Conservation (phyloP, 2,113 vertebrate genomes). For the Acrocephalus arundinaceus region DNA sequence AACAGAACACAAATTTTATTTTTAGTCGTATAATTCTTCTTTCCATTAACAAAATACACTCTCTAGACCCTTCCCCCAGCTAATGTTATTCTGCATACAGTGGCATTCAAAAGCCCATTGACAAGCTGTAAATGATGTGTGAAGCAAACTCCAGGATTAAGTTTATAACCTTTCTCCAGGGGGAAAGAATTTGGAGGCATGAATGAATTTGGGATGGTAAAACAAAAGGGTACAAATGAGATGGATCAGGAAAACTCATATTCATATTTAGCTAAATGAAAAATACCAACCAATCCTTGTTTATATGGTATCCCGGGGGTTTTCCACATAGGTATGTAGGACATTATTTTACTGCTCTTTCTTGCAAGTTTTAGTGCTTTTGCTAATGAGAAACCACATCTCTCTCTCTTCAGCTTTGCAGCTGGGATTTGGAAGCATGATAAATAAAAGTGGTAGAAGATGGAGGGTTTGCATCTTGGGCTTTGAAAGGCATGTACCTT, state of each 20-base stretch:
- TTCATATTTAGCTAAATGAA: slow-evolving; percentile 27
- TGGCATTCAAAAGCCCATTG: slow-evolving; percentile 34
- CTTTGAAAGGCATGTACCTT: slow-evolving; percentile 70
- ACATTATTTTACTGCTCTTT: background rate
- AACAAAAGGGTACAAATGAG: slow-evolving; percentile 23
- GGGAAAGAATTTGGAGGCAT: slow-evolving; percentile 33
- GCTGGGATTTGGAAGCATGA: slow-evolving; percentile 65
- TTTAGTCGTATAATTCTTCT: background rate
- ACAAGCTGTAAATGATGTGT: slow-evolving; percentile 69
- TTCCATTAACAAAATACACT: background rate
- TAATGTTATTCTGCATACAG: slow-evolving; percentile 15
- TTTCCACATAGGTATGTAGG: background rate
- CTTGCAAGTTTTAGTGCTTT: slow-evolving; percentile 18
- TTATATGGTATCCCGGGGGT: background rate
- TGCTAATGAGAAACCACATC: slow-evolving; percentile 68
- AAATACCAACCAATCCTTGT: background rate
- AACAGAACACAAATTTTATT: background rate
- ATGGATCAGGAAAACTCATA: slow-evolving; percentile 20
- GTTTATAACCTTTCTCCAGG: slow-evolving; percentile 57
- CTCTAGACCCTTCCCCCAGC: background rate
- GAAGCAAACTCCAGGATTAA: slow-evolving; percentile 63
- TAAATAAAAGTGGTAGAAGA: slow-evolving; percentile 75
- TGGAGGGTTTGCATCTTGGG: slow-evolving; percentile 63
- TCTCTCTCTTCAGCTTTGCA: slow-evolving; percentile 55
- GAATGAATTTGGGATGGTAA: slow-evolving; percentile 28